A percentile compares a stretch with the other conserved stretches of the same genome.
Evolutionary conservation across 2,113 vertebrate species (phyloP).

Genomic region (Protomyctophum bolini): DNA sequence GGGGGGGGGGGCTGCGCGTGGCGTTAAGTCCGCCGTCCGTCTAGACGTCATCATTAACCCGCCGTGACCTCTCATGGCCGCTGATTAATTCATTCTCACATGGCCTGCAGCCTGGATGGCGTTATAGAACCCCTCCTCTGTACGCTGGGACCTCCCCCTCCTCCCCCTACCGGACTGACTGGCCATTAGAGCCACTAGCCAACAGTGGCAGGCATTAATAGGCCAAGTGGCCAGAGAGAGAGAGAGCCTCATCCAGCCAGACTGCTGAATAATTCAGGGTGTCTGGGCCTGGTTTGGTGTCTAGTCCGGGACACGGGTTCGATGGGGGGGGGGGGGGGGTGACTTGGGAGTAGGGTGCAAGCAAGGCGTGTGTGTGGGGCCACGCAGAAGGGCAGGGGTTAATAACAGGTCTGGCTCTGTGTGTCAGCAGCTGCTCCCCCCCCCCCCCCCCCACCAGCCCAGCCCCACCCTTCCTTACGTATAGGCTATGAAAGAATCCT

Average conservation of each 20-base stretch:
- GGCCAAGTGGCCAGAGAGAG: slow-evolving; percentile 81
- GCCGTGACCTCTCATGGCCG: slow-evolving; percentile 62
- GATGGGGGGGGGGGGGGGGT: slow-evolving; percentile 65
- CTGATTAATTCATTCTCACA: slow-evolving; percentile 87
- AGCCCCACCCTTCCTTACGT: slow-evolving; percentile 77
- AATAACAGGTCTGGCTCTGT: slow-evolving; percentile 95
- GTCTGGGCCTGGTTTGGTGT: slow-evolving; percentile 70
- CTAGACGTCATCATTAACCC: slow-evolving; percentile 83
- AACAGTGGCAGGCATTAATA: slow-evolving; percentile 80
- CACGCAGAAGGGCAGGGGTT: slow-evolving; percentile 89
- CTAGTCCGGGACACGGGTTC: slow-evolving; percentile 77
- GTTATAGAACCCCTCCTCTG: slow-evolving; percentile 41
- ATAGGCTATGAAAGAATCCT: slow-evolving; percentile 90
- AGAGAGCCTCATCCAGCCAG: slow-evolving; percentile 77
- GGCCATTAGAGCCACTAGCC: slow-evolving; percentile 84
- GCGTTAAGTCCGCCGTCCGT: slow-evolving; percentile 67
- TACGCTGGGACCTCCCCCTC: slow-evolving; percentile 53
- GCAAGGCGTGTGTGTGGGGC: slow-evolving; percentile 55
- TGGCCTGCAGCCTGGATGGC: slow-evolving; percentile 66
- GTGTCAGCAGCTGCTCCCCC: slow-evolving; percentile 93
- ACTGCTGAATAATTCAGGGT: slow-evolving; percentile 95
- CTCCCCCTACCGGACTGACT: slow-evolving; percentile 60
- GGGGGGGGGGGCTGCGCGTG: background rate
- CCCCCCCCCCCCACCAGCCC: slow-evolving; percentile 60
- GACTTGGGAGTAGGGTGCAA: slow-evolving; percentile 55